These are phyloP conservation scores for Melieria crassipennis DNA, from an alignment of 2,888 invertebrate genomes.

Conservation along the genomic window DNA sequence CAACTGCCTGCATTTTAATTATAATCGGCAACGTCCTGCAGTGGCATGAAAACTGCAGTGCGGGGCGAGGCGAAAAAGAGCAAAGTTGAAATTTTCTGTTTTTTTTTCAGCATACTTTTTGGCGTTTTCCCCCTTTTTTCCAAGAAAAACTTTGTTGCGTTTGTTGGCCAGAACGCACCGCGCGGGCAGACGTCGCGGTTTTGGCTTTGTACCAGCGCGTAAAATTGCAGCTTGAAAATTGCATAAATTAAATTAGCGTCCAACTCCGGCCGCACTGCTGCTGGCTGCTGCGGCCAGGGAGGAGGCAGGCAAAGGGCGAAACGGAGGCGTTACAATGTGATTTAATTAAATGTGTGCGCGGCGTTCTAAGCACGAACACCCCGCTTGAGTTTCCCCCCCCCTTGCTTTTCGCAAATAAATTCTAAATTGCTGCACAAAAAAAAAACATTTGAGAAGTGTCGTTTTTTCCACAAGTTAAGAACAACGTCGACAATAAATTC, in stretches of 20 bases:
- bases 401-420: too few species aligned
- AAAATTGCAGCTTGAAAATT: conserved; percentile 2
- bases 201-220: background rate
- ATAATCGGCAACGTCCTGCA: conserved; percentile 16
- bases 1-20: conserved; percentile 16
- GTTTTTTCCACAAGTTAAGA: too few species aligned
- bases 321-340: background rate
- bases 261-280: background rate
- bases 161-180: background rate
- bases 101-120: background rate
- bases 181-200: background rate
- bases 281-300: background rate
- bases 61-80: background rate
- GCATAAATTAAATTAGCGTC: conserved; percentile 17
- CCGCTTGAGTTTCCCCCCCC: too few species aligned
- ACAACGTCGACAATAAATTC: too few species aligned
- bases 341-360: conserved; percentile 4
- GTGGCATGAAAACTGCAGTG: background rate
- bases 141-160: background rate
- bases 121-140: background rate
- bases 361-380: too few species aligned
- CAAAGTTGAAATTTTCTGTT: background rate
- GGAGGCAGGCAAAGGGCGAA: too few species aligned
- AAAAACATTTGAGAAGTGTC: too few species aligned
- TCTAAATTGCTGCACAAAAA: too few species aligned